These are phyloP conservation scores for Drosophila albomicans DNA, from an alignment of 1,140 invertebrate genomes.

Conservation along the genomic window DNA sequence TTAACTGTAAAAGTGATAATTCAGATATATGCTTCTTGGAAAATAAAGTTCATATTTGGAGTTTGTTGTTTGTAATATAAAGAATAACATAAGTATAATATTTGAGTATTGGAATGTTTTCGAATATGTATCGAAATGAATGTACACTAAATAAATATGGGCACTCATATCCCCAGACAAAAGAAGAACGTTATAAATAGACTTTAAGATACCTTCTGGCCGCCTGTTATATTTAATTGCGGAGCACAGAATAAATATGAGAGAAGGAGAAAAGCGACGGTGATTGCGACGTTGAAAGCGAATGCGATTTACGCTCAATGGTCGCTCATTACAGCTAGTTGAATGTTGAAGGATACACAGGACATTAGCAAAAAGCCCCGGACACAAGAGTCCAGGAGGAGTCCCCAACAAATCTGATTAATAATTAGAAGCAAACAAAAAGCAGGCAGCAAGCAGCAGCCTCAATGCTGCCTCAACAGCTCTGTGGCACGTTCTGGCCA, in stretches of 20 bases:
- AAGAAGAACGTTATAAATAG: no score
- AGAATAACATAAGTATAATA: no score
- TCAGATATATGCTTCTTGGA: no score
- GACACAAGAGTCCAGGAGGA: neutral
- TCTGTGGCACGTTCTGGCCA: conserved; percentile 24
- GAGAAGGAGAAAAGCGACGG: conserved; percentile 54
- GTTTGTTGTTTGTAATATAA: no score
- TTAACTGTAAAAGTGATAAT: no score
- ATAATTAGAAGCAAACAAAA: conserved; percentile 79
- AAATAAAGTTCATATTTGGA: no score
- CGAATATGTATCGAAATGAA: no score
- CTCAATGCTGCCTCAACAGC: neutral
- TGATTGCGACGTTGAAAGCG: conserved; percentile 64
- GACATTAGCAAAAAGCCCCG: conserved; percentile 3
- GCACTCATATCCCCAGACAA: no score
- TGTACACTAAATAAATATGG: no score
- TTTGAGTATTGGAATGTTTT: no score
- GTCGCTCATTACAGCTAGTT: conserved; percentile 32
- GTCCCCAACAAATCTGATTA: conserved; percentile 67
- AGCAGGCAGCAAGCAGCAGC: neutral
- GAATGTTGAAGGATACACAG: conserved; percentile 16
- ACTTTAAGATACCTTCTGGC: no score
- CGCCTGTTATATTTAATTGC: no score
- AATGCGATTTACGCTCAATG: conserved; percentile 62
- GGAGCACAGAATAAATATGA: conserved; percentile 20